These are phyloP conservation scores for Arrhopalites spinosus DNA, from an alignment of 2,888 invertebrate genomes.

Conservation along the genomic window DNA sequence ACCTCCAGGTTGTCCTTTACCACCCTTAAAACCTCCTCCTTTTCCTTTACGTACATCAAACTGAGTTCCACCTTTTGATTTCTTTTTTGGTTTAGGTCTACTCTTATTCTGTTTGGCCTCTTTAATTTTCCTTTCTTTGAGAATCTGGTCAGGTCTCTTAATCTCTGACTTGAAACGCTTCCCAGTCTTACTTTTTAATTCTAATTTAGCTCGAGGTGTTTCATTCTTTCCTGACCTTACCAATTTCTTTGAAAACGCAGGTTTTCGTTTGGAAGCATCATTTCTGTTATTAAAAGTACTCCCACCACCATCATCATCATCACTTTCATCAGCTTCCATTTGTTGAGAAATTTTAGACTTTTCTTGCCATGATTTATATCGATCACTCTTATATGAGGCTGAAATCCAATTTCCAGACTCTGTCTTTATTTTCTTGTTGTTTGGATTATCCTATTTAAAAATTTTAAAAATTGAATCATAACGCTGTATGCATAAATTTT, in stretches of 20 bases:
- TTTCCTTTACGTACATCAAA: slow-evolving; percentile 24
- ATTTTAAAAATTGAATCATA: too few species aligned
- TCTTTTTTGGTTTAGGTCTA: slow-evolving; percentile 41
- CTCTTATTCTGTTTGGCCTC: slow-evolving; percentile 64
- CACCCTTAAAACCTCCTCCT: neutral
- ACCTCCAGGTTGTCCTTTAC: neutral
- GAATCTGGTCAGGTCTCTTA: slow-evolving; percentile 75
- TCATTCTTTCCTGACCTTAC: slow-evolving; percentile 48
- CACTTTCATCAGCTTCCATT: slow-evolving; percentile 61
- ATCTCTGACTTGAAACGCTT: slow-evolving; percentile 59
- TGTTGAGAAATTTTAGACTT: slow-evolving; percentile 66
- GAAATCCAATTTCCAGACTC: slow-evolving; percentile 95
- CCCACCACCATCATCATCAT: slow-evolving; percentile 57
- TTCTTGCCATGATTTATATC: slow-evolving; percentile 85
- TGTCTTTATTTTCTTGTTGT: slow-evolving; percentile 80
- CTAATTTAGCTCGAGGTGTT: slow-evolving; percentile 26
- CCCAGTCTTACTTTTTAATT: slow-evolving; percentile 33
- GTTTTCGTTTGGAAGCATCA: slow-evolving; percentile 36
- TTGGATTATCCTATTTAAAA: slow-evolving; percentile 65
- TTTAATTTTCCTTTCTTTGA: slow-evolving; percentile 71
- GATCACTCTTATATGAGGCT: slow-evolving; percentile 89
- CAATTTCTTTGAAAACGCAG: slow-evolving; percentile 49
- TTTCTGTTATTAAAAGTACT: slow-evolving; percentile 29
- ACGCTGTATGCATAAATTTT: slow-evolving; percentile 47
- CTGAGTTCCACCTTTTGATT: slow-evolving; percentile 41